Percentiles rank a stretch among this genome's conserved stretches.
Conservation (phyloP, 2,888 invertebrate genomes). For the Acleris literana region DNA sequence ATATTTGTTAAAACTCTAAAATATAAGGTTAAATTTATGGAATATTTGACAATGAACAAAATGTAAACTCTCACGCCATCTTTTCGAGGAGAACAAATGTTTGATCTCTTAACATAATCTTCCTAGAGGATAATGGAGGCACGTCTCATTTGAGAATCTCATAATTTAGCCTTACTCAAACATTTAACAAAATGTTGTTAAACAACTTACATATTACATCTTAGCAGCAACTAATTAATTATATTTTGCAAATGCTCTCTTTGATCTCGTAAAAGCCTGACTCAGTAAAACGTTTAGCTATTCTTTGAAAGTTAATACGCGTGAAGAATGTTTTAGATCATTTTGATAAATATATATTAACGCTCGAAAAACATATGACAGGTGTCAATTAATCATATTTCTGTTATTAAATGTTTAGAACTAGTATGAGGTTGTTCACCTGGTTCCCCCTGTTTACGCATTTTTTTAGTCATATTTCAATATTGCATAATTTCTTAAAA, state of each 20-base stretch:
- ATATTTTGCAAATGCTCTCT: constrained; percentile 15
- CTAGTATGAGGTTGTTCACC: constrained; percentile 21
- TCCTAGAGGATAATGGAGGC: constrained; percentile 9
- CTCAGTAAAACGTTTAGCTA: constrained; percentile 15
- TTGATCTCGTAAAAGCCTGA: constrained; percentile 29
- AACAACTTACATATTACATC: constrained; percentile 18
- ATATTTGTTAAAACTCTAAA: too few relatives aligned
- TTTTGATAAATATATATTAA: constrained; percentile 23
- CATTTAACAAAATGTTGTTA: constrained; percentile 20
- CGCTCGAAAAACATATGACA: constrained; percentile 23
- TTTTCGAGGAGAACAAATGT: constrained; percentile 3
- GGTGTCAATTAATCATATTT: constrained; percentile 31
- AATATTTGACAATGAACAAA: not conserved
- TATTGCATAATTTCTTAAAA: too few relatives aligned
- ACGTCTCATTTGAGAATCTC: constrained; percentile 12
- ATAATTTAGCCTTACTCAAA: constrained; percentile 19
- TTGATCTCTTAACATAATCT: constrained; percentile 22
- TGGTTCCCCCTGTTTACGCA: too few relatives aligned
- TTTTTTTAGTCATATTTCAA: too few relatives aligned
- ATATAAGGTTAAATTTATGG: too few relatives aligned
- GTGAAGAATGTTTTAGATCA: constrained; percentile 18
- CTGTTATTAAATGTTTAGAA: constrained; percentile 12
- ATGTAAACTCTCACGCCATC: not conserved
- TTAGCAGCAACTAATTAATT: constrained; percentile 23
- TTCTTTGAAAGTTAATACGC: constrained; percentile 19